phyloP scores from a whole-genome alignment of 2,113 vertebrate species.

The Leucopsar rothschildi region DNA sequence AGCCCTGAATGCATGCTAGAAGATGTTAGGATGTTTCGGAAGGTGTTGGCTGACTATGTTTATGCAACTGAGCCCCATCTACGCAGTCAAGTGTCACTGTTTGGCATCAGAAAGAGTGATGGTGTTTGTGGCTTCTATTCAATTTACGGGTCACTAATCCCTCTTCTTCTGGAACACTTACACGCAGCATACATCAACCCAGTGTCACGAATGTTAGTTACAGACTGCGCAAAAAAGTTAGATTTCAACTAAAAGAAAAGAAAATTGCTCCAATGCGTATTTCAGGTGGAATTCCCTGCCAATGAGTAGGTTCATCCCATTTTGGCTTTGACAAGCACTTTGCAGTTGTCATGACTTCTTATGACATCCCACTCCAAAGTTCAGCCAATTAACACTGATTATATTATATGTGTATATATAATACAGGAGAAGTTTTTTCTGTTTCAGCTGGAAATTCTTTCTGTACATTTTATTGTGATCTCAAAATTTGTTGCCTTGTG shows the following conservation, averaged over 20 bases:
- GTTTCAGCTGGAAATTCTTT: background rate
- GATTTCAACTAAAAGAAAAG: background rate
- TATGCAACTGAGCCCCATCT: background rate
- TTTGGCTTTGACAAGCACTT: background rate
- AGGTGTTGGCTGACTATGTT: background rate
- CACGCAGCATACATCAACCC: background rate
- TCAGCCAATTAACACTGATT: background rate
- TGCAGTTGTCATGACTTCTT: background rate
- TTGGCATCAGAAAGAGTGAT: background rate
- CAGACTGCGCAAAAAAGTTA: background rate
- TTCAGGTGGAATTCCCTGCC: background rate
- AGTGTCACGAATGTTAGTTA: background rate
- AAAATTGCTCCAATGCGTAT: background rate
- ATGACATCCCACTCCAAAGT: background rate
- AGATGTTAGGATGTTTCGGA: background rate
- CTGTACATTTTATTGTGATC: background rate
- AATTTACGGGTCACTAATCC: background rate
- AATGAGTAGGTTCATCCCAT: background rate
- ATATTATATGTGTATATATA: background rate
- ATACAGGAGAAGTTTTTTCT: background rate
- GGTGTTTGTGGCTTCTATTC: background rate
- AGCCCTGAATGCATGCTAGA: background rate
- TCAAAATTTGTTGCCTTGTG: background rate
- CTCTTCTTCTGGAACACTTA: background rate
- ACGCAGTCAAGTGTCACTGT: background rate